phyloP scores from a whole-genome alignment of 2,797 vertebrate species.

The Erithacus rubecula region DNA sequence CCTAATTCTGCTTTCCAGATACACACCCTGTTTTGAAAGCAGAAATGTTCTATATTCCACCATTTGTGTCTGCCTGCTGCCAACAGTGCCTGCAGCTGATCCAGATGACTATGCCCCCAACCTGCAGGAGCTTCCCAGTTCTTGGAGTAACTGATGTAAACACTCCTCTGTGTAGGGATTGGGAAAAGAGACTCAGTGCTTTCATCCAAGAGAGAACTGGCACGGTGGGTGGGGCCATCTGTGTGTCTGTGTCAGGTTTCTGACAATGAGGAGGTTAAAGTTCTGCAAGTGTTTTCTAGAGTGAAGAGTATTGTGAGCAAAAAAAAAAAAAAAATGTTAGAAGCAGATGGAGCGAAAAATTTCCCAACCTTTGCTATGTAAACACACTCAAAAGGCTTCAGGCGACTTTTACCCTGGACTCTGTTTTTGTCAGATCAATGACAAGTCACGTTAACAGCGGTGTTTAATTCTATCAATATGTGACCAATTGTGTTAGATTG shows the following conservation, averaged over 20 bases:
- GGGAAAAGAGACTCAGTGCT: background rate
- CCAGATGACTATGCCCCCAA: accelerated
- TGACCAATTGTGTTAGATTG: slow-evolving; percentile 91
- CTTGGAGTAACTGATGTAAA: background rate
- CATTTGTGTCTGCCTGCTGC: background rate
- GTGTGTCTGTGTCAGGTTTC: background rate
- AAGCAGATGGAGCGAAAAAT: slow-evolving; percentile 63
- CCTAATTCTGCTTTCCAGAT: background rate
- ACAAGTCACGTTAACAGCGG: slow-evolving; percentile 87
- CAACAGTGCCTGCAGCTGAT: background rate
- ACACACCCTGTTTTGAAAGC: background rate
- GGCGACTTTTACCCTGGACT: slow-evolving; percentile 72
- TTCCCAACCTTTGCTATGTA: slow-evolving; percentile 57
- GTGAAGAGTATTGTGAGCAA: background rate
- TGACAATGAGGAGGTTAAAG: background rate
- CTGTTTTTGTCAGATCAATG: slow-evolving; percentile 81
- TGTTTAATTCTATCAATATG: slow-evolving; percentile 94
- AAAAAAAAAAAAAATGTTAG: slow-evolving; percentile 22
- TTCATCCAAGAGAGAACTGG: background rate
- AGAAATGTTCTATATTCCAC: too few species aligned
- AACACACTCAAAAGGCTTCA: slow-evolving; percentile 68
- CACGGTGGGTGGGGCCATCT: accelerated
- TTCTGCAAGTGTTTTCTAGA: slow-evolving; percentile 13
- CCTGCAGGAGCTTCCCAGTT: background rate
- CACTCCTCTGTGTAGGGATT: accelerated